A percentile compares a stretch with the other conserved stretches of the same genome.
Evolutionary conservation across 37 sponge, comb jelly and placozoan genomes (phyloP).

Genomic region (Tethya wilhelma): DNA sequence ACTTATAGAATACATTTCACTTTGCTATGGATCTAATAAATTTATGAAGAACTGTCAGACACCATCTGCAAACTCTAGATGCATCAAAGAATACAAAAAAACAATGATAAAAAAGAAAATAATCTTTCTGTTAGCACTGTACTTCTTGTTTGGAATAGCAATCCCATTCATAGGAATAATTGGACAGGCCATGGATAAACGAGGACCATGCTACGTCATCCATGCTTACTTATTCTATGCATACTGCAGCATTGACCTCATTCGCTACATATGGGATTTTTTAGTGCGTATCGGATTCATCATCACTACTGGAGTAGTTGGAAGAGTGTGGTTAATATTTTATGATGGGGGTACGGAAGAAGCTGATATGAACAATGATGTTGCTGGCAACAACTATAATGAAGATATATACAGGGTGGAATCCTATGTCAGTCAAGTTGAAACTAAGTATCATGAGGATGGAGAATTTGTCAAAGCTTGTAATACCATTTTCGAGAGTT

Average conservation of each 20-base stretch:
- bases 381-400: neutral
- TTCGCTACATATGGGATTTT: constrained; percentile 1
- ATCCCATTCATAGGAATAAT: constrained; percentile 9
- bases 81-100: too few species aligned
- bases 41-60: too few species aligned
- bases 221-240: constrained; percentile 1
- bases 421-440: neutral
- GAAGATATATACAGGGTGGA: constrained; percentile 8
- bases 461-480: constrained; percentile 5
- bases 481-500: constrained; percentile 5
- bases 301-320: neutral
- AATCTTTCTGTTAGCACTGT: neutral
- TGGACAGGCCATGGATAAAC: neutral
- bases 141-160: neutral
- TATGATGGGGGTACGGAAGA: neutral
- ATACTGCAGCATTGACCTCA: constrained; percentile 11
- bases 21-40: too few species aligned
- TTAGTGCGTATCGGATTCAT: constrained; percentile 2
- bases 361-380: neutral
- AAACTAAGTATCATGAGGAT: neutral
- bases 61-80: too few species aligned
- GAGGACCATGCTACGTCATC: neutral
- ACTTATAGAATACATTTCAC: too few species aligned
- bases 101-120: too few species aligned
- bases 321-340: neutral